These are phyloP conservation scores for Drepanosiphum platanoidis DNA, from an alignment of 2,888 invertebrate species.

Conservation along the genomic window DNA sequence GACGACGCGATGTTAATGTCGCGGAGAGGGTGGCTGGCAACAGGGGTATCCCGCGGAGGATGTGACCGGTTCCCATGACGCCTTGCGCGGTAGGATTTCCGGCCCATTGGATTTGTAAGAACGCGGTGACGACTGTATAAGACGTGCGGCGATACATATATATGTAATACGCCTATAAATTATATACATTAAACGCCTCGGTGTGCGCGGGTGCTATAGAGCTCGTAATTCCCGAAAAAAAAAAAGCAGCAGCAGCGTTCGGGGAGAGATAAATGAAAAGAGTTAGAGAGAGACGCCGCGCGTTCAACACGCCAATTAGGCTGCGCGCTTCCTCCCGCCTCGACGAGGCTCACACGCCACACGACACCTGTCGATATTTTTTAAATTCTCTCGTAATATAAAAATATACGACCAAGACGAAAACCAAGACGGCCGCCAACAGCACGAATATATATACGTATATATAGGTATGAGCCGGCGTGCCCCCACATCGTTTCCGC, in stretches of 20 bases:
- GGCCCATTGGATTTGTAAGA: conserved; percentile 52
- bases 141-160: no score
- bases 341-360: conserved; percentile 4
- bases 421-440: conserved; percentile 6
- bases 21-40: background rate
- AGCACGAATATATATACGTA: background rate
- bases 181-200: no score
- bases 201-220: background rate
- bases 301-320: conserved; percentile 52
- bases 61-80: conserved; percentile 61
- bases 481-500: conserved; percentile 34
- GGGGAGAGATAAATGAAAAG: background rate
- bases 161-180: no score
- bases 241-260: background rate
- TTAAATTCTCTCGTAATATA: background rate
- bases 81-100: conserved; percentile 46
- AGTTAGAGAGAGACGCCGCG: background rate
- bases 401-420: conserved; percentile 3
- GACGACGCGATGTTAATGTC: no score
- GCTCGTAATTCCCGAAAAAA: no score
- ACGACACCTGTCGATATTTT: conserved; percentile 50
- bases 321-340: conserved; percentile 28
- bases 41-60: conserved; percentile 16
- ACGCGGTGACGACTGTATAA: conserved; percentile 28
- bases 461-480: conserved; percentile 12